Evolutionary conservation across 2,888 invertebrate genomes (phyloP).

Genomic region (Pemphredon lugubris): DNA sequence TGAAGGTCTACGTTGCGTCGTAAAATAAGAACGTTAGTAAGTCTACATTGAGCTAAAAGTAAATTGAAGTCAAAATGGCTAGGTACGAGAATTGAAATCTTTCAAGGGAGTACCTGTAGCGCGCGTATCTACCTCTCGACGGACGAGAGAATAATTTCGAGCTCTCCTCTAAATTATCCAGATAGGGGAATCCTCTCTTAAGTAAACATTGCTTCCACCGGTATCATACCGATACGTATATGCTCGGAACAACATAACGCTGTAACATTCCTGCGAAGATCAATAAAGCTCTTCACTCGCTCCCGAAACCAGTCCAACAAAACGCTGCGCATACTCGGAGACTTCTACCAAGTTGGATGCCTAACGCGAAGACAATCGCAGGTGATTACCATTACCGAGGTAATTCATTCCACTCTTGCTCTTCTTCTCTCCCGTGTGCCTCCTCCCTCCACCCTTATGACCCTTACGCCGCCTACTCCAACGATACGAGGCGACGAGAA

Average conservation of each 20-base stretch:
- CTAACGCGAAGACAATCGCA: slow-evolving; percentile 75
- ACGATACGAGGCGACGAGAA: slow-evolving; percentile 23
- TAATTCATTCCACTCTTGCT: slow-evolving; percentile 51
- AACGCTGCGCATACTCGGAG: slow-evolving; percentile 71
- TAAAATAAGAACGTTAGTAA: too few species aligned
- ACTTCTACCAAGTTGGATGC: slow-evolving; percentile 66
- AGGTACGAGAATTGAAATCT: too few species aligned
- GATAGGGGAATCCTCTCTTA: too few species aligned
- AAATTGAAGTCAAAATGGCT: too few species aligned
- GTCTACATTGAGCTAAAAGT: too few species aligned
- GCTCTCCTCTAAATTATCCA: too few species aligned
- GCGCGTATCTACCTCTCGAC: too few species aligned
- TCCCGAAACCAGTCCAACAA: slow-evolving; percentile 65
- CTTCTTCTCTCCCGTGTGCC: slow-evolving; percentile 14
- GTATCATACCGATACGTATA: too few species aligned
- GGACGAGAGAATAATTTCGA: too few species aligned
- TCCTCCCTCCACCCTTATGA: slow-evolving; percentile 34
- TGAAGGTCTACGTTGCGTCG: too few species aligned
- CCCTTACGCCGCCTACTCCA: slow-evolving; percentile 54
- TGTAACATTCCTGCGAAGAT: slow-evolving; percentile 59
- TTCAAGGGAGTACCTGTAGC: too few species aligned
- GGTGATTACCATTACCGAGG: slow-evolving; percentile 71
- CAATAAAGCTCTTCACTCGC: slow-evolving; percentile 38
- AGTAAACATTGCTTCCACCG: too few species aligned
- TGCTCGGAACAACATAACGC: slow-evolving; percentile 58